phyloP scores from a whole-genome alignment of 2,797 vertebrate species.

The Anomalospiza imberbis region DNA sequence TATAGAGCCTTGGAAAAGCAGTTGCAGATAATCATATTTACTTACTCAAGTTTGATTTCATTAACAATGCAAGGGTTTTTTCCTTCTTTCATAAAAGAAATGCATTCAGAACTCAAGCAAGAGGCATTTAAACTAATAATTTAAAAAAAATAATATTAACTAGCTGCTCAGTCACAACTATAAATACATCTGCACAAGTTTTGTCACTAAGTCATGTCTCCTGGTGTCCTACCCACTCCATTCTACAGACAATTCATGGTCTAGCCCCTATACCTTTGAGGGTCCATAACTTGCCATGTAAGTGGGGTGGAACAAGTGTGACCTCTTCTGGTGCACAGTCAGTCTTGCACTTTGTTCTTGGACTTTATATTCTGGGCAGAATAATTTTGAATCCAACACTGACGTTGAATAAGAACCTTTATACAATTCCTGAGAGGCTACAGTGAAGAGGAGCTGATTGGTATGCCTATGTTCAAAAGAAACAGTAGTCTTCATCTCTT shows the following conservation, averaged over 20 bases:
- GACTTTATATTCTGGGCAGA: background rate
- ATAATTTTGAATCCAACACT: background rate
- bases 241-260: background rate
- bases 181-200: background rate
- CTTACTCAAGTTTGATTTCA: background rate
- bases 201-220: background rate
- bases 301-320: background rate
- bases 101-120: background rate
- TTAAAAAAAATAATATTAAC: background rate
- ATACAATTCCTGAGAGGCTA: background rate
- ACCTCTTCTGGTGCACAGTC: background rate
- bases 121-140: background rate
- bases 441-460: background rate
- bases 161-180: background rate
- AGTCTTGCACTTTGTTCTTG: background rate
- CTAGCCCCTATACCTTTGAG: background rate
- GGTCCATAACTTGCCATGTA: background rate
- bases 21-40: background rate
- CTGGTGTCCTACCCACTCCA: background rate
- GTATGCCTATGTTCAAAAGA: background rate
- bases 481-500: background rate
- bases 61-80: fast-evolving
- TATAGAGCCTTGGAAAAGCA: background rate
- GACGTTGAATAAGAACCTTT: background rate
- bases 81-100: background rate